Conservation (phyloP, 2,797 vertebrate genomes). For the Clarias laeviceps region DNA sequence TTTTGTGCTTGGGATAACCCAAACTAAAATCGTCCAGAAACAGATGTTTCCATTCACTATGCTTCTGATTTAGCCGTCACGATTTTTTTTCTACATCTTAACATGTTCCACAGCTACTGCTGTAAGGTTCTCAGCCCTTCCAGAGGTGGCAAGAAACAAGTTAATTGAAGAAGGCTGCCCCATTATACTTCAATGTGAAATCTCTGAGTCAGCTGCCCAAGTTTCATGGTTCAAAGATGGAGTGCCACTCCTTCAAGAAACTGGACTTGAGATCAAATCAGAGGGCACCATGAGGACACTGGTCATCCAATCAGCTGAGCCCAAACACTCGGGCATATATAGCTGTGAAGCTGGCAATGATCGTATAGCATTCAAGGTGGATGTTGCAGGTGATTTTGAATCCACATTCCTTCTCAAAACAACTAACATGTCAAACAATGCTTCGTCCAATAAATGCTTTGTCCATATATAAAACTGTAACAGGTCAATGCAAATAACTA, state of each 20-base stretch:
- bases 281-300: slow-evolving; percentile 75
- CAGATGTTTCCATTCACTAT: slow-evolving; percentile 11
- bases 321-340: slow-evolving; percentile 81
- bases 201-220: slow-evolving; percentile 74
- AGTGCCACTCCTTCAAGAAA: slow-evolving; percentile 70
- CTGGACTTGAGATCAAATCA: slow-evolving; percentile 74
- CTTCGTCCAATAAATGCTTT: slow-evolving; percentile 60
- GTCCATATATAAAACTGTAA: slow-evolving; percentile 49
- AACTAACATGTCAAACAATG: slow-evolving; percentile 64
- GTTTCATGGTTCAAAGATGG: slow-evolving; percentile 89
- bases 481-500: slow-evolving; percentile 39
- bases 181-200: slow-evolving; percentile 83
- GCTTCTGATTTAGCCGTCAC: slow-evolving; percentile 9
- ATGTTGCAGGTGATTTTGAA: slow-evolving; percentile 81
- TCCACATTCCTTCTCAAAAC: slow-evolving; percentile 55
- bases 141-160: slow-evolving; percentile 73
- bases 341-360: slow-evolving; percentile 85
- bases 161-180: slow-evolving; percentile 73
- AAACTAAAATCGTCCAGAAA: not conserved
- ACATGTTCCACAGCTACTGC: slow-evolving; percentile 67
- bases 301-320: slow-evolving; percentile 77
- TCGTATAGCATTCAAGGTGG: slow-evolving; percentile 86
- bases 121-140: slow-evolving; percentile 72
- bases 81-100: slow-evolving; percentile 12
- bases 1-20: slow-evolving; percentile 18